These are phyloP conservation scores for Volucella inflata DNA, from an alignment of 2,888 invertebrate genomes.

Conservation along the genomic window DNA sequence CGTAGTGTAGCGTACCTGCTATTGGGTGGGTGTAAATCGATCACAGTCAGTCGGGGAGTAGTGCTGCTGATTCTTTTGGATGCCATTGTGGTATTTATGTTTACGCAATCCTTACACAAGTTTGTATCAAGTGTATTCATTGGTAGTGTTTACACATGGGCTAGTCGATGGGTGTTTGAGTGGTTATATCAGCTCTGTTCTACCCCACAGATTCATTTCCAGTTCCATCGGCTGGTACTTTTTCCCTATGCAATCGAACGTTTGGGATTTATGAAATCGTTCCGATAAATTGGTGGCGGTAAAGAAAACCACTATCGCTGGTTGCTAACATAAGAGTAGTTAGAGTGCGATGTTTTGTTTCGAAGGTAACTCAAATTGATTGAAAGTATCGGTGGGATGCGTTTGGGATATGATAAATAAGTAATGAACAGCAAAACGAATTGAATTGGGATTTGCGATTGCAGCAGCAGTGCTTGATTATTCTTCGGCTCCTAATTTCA, in stretches of 20 bases:
- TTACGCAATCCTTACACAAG: slow-evolving; percentile 50
- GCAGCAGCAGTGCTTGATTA: slow-evolving; percentile 30
- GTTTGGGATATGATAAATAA: slow-evolving; percentile 66
- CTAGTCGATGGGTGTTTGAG: slow-evolving; percentile 1
- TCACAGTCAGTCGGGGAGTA: slow-evolving; percentile 59
- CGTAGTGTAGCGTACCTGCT: slow-evolving; percentile 52
- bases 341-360: slow-evolving; percentile 57
- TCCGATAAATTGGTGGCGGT: slow-evolving; percentile 59
- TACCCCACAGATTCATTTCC: neutral
- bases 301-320: slow-evolving; percentile 49
- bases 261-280: slow-evolving; percentile 69
- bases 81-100: slow-evolving; percentile 32
- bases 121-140: slow-evolving; percentile 41
- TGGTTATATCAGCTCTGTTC: neutral
- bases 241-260: slow-evolving; percentile 33
- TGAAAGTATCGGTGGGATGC: slow-evolving; percentile 65
- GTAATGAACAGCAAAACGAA: slow-evolving; percentile 66
- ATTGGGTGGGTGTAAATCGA: slow-evolving; percentile 60
- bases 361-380: slow-evolving; percentile 58
- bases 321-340: slow-evolving; percentile 26
- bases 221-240: too few species aligned
- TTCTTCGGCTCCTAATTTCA: slow-evolving; percentile 57
- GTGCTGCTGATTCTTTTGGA: slow-evolving; percentile 39
- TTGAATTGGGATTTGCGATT: slow-evolving; percentile 71
- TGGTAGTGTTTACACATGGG: slow-evolving; percentile 27